phyloP scores from a whole-genome alignment of 1,140 invertebrate species.

The Harpegnathos saltator region DNA sequence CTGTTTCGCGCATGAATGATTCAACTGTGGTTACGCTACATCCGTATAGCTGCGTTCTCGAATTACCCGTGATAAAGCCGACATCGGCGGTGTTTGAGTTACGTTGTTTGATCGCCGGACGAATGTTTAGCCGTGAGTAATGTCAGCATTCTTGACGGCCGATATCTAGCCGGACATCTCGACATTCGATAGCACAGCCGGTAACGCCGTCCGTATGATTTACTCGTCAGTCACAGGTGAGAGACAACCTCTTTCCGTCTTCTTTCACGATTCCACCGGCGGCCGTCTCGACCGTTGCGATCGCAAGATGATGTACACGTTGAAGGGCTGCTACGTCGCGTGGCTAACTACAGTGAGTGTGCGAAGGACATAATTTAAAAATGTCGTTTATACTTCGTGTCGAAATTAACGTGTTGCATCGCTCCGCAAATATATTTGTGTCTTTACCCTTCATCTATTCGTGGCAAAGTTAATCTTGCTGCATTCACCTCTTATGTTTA shows the following conservation, averaged over 20 bases:
- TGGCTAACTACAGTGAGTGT: constrained; percentile 44
- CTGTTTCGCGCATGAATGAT: constrained; percentile 27
- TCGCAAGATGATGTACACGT: constrained; percentile 30
- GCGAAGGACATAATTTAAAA: constrained; percentile 27
- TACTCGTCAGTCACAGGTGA: constrained; percentile 57
- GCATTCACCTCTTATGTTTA: neutral
- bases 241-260: constrained; percentile 35
- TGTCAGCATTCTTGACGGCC: constrained; percentile 62
- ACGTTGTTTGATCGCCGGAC: constrained; percentile 57
- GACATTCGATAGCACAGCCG: constrained; percentile 19
- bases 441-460: neutral
- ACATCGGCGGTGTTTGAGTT: constrained; percentile 59
- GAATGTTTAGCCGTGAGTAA: constrained; percentile 66
- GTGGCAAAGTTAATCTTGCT: constrained; percentile 9
- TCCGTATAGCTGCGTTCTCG: constrained; percentile 38
- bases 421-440: neutral
- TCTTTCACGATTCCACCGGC: constrained; percentile 18
- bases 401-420: neutral
- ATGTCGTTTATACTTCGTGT: constrained; percentile 3
- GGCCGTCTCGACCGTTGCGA: neutral
- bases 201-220: constrained; percentile 55
- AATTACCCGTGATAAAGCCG: constrained; percentile 56
- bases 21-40: neutral
- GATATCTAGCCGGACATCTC: constrained; percentile 39
- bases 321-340: neutral